Evolutionary conservation across 2,113 vertebrate genomes (phyloP).

Genomic region (Nerophis lumbriciformis): DNA sequence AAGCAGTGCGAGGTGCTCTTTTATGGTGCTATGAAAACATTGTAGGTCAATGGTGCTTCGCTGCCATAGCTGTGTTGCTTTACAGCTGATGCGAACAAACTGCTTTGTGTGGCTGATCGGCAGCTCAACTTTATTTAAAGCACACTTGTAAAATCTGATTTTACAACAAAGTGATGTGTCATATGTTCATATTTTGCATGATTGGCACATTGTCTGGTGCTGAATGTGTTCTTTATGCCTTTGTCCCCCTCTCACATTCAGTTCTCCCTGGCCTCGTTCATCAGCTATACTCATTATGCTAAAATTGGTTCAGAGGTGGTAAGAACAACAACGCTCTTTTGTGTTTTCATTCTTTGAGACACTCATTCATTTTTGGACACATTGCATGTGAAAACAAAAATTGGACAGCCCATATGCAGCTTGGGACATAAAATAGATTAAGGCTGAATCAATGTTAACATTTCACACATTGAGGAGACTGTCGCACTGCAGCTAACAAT

Average conservation of each 20-base stretch:
- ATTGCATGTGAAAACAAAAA: slow-evolving; percentile 58
- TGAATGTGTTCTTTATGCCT: slow-evolving; percentile 70
- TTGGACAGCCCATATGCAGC: slow-evolving; percentile 42
- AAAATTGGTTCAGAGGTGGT: slow-evolving; percentile 87
- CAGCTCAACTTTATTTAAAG: slow-evolving; percentile 32
- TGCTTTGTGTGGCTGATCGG: slow-evolving; percentile 30
- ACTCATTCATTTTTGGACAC: slow-evolving; percentile 34
- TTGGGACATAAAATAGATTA: slow-evolving; percentile 26
- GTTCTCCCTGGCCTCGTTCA: slow-evolving; percentile 80
- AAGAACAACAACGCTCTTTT: slow-evolving; percentile 73
- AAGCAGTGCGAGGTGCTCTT: slow-evolving; percentile 77
- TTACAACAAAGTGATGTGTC: slow-evolving; percentile 21
- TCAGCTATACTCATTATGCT: slow-evolving; percentile 86
- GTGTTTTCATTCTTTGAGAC: slow-evolving; percentile 52
- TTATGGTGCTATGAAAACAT: slow-evolving; percentile 69
- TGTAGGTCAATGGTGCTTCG: slow-evolving; percentile 41
- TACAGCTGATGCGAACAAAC: slow-evolving; percentile 34
- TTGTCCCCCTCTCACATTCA: slow-evolving; percentile 80
- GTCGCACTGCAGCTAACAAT: slow-evolving; percentile 75
- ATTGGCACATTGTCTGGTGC: slow-evolving; percentile 51
- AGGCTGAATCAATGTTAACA: slow-evolving; percentile 66
- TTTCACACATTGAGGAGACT: slow-evolving; percentile 76
- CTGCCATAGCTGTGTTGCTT: slow-evolving; percentile 15
- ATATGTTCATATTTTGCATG: slow-evolving; percentile 31
- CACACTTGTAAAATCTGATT: slow-evolving; percentile 3